phyloP scores from a whole-genome alignment of 1,140 invertebrate genomes.

The Caenorhabditis tropicalis region DNA sequence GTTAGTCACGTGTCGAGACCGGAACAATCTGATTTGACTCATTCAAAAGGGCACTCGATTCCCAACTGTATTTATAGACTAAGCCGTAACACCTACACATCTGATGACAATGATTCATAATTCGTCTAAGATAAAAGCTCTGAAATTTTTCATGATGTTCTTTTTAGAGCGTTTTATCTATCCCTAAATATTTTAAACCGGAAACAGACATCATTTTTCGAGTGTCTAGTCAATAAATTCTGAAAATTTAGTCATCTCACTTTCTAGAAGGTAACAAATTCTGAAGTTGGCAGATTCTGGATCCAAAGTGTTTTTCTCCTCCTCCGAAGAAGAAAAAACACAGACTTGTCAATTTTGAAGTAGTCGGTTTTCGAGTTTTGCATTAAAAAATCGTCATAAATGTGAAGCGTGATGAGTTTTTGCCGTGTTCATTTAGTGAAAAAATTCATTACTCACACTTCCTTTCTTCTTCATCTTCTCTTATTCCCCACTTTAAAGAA shows the following conservation, averaged over 20 bases:
- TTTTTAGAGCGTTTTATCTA: too few species aligned
- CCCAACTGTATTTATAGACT: too few species aligned
- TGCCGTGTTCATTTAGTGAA: not conserved
- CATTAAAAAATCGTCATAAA: not conserved
- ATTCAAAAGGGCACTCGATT: not conserved
- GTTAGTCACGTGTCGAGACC: not conserved
- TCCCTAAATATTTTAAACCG: too few species aligned
- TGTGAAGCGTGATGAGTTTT: not conserved
- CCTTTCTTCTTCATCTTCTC: too few species aligned
- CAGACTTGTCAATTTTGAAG: conserved; percentile 4
- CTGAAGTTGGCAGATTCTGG: not conserved
- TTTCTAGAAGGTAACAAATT: not conserved
- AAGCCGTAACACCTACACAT: too few species aligned
- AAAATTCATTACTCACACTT: not conserved
- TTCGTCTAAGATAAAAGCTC: too few species aligned
- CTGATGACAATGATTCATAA: too few species aligned
- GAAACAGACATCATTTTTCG: not conserved
- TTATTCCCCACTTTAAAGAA: not conserved
- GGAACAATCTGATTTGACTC: not conserved
- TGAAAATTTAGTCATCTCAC: not conserved
- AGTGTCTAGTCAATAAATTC: not conserved
- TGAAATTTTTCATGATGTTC: too few species aligned
- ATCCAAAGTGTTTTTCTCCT: not conserved
- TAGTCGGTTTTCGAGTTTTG: conserved; percentile 25
- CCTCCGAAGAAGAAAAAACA: not conserved